A percentile compares a stretch with the other conserved stretches of the same genome.
Conservation (phyloP, 2,888 invertebrate species). For the Rambutsinella grinnellia region DNA sequence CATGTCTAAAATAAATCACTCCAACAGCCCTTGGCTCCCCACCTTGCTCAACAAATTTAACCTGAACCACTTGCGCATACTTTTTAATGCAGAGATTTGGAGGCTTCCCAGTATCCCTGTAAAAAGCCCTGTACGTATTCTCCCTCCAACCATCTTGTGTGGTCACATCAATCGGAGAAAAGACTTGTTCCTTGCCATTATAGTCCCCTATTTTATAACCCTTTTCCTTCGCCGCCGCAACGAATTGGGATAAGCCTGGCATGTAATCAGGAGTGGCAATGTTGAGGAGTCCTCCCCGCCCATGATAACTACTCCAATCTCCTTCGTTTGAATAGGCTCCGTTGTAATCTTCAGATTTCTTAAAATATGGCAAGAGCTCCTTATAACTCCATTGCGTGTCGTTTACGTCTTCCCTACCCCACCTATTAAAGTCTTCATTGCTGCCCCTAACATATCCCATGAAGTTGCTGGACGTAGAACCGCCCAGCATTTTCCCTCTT, state of each 20-base stretch:
- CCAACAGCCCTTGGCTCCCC: constrained; percentile 27
- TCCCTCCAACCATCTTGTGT: constrained; percentile 37
- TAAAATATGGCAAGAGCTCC: constrained; percentile 82
- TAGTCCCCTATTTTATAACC: constrained; percentile 29
- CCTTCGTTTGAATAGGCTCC: neutral
- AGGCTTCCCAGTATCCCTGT: constrained; percentile 23
- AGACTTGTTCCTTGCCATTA: constrained; percentile 28
- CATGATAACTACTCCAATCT: neutral
- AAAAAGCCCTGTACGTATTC: constrained; percentile 28
- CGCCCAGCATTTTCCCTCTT: constrained; percentile 82
- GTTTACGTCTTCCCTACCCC: constrained; percentile 85
- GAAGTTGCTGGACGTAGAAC: constrained; percentile 86
- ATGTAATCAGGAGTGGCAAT: constrained; percentile 18
- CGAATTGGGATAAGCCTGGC: constrained; percentile 18
- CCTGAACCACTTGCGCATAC: constrained; percentile 44
- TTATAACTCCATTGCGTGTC: constrained; percentile 82
- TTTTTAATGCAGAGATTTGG: constrained; percentile 53
- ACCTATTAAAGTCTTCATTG: constrained; percentile 84
- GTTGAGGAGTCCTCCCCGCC: constrained; percentile 26
- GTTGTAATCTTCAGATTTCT: constrained; percentile 78
- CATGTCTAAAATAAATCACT: constrained; percentile 24
- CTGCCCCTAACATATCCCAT: constrained; percentile 88
- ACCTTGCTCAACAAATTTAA: neutral
- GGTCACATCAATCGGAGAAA: constrained; percentile 26
- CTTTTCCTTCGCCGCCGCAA: constrained; percentile 32